Percentiles rank a stretch among this genome's conserved stretches.
Evolutionary conservation across 2,888 invertebrate genomes (phyloP).

Genomic region (Dorcus parallelipipedus): DNA sequence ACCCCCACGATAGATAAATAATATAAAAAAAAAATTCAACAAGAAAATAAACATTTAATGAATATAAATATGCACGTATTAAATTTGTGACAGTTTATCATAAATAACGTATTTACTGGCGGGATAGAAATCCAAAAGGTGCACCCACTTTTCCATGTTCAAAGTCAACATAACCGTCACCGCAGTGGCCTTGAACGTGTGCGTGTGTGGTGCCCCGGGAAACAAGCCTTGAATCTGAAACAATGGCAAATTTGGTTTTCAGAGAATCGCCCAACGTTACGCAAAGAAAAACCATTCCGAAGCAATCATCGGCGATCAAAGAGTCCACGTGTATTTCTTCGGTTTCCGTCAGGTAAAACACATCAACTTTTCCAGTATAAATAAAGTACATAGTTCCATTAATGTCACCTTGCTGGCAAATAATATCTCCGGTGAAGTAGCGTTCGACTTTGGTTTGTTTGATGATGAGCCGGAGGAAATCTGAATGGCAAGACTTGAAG

Average conservation of each 20-base stretch:
- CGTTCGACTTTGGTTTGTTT: slow-evolving; percentile 20
- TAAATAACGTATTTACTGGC: slow-evolving; percentile 27
- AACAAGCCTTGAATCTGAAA: slow-evolving; percentile 28
- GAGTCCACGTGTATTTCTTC: slow-evolving; percentile 28
- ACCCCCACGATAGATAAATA: too few relatives aligned
- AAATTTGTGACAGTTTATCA: slow-evolving; percentile 7
- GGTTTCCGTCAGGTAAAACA: slow-evolving; percentile 19
- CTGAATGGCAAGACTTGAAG: slow-evolving; percentile 28
- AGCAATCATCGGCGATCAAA: slow-evolving; percentile 26
- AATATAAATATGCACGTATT: too few relatives aligned
- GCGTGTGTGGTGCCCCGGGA: slow-evolving; percentile 23
- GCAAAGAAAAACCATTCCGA: slow-evolving; percentile 24
- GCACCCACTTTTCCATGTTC: slow-evolving; percentile 22
- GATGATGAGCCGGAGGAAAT: slow-evolving; percentile 27
- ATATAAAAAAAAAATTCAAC: too few relatives aligned
- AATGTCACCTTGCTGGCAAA: slow-evolving; percentile 31
- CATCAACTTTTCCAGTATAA: slow-evolving; percentile 27
- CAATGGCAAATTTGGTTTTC: not conserved
- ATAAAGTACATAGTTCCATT: slow-evolving; percentile 33
- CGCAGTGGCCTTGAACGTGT: slow-evolving; percentile 25
- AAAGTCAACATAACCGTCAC: slow-evolving; percentile 24
- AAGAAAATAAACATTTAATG: too few relatives aligned
- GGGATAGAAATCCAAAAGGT: slow-evolving; percentile 26
- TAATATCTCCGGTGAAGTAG: slow-evolving; percentile 27
- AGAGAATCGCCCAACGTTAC: not conserved